Evolutionary conservation across 1,140 invertebrate genomes (phyloP).

Genomic region (Drosophila auraria): DNA sequence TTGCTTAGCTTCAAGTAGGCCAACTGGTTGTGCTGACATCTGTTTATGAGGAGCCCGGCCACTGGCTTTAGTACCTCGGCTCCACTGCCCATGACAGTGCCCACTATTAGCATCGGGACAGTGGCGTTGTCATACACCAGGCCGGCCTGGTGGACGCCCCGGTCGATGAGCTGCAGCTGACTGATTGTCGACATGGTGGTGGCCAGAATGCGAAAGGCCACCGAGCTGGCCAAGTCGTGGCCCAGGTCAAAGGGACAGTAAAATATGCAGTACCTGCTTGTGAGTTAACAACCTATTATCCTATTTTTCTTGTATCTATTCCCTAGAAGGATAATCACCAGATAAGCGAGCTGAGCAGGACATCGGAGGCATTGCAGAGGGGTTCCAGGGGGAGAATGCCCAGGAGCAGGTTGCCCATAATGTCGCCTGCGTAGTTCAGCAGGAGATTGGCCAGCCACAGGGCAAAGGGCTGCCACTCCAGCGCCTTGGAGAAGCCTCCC

Average conservation of each 20-base stretch:
- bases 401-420: conserved; percentile 61
- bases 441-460: conserved; percentile 65
- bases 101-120: conserved; percentile 61
- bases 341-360: conserved; percentile 42
- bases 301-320: not conserved
- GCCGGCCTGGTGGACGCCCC: conserved; percentile 42
- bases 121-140: conserved; percentile 48
- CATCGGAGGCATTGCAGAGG: conserved; percentile 51
- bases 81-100: conserved; percentile 68
- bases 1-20: conserved; percentile 62
- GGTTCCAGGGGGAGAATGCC: conserved; percentile 62
- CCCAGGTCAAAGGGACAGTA: conserved; percentile 62
- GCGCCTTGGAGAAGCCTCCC: not conserved
- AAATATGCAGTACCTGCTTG: conserved; percentile 60
- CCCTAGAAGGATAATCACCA: conserved; percentile 25
- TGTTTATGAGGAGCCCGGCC: conserved; percentile 58
- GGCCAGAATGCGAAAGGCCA: conserved; percentile 50
- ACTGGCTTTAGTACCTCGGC: conserved; percentile 65
- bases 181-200: conserved; percentile 50
- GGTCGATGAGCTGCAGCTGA: conserved; percentile 64
- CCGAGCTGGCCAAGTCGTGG: conserved; percentile 19
- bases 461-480: conserved; percentile 55
- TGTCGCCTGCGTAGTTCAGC: conserved; percentile 61
- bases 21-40: conserved; percentile 50
- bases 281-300: no score